These are phyloP conservation scores for Mycogona germanica DNA, from an alignment of 2,888 invertebrate species.

Conservation along the genomic window DNA sequence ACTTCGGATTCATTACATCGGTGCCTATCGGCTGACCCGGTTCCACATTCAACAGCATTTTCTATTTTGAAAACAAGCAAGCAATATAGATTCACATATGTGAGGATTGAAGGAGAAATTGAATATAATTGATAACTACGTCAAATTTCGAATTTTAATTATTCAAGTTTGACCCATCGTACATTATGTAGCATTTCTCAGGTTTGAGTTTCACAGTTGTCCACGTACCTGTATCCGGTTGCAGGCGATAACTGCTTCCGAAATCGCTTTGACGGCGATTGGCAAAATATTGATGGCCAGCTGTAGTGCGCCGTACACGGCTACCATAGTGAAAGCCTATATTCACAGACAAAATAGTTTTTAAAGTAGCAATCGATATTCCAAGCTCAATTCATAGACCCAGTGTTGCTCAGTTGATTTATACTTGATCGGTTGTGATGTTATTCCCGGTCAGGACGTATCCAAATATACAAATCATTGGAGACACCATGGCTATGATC, in stretches of 20 bases:
- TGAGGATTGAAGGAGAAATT: no score
- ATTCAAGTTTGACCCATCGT: no score
- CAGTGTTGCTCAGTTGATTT: background rate
- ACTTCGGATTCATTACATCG: no score
- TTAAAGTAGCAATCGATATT: background rate
- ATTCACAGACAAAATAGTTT: background rate
- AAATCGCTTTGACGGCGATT: constrained; percentile 13
- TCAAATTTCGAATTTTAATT: no score
- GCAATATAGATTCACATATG: no score
- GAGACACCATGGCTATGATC: constrained; percentile 46
- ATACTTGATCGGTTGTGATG: constrained; percentile 48
- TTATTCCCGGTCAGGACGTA: constrained; percentile 43
- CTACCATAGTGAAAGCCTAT: constrained; percentile 13
- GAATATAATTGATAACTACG: no score
- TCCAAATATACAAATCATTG: constrained; percentile 45
- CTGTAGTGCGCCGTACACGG: constrained; percentile 8
- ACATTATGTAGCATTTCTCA: no score
- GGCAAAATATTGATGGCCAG: constrained; percentile 16
- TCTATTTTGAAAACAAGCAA: no score
- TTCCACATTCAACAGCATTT: no score
- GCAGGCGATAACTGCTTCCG: constrained; percentile 15
- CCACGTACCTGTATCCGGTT: constrained; percentile 15
- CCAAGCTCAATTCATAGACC: background rate
- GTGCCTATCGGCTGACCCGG: no score
- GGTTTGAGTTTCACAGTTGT: no score